These are phyloP conservation scores for Creontiades dilutus DNA, from an alignment of 2,888 invertebrate genomes.

Conservation along the genomic window DNA sequence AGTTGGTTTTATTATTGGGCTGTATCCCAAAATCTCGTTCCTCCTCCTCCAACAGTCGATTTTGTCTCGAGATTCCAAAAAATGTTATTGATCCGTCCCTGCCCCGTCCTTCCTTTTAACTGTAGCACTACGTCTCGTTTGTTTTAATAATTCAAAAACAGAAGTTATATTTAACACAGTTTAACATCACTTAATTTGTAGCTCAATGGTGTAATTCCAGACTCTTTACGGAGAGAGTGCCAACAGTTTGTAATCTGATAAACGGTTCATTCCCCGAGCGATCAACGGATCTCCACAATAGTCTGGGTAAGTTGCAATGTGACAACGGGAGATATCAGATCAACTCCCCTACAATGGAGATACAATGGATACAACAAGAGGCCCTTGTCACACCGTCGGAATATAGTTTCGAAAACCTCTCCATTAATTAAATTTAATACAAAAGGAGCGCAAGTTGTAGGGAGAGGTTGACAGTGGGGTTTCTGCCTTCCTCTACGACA, in stretches of 20 bases:
- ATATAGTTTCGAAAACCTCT: conserved; percentile 13
- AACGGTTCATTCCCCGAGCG: neutral
- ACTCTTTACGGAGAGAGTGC: neutral
- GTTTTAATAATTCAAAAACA: too few relatives aligned
- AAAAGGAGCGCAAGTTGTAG: conserved; percentile 4
- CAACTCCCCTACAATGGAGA: neutral
- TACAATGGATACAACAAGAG: neutral
- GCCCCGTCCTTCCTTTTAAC: too few relatives aligned
- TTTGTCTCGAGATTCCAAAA: too few relatives aligned
- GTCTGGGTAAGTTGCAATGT: neutral
- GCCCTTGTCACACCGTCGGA: conserved; percentile 7
- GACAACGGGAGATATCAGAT: conserved; percentile 24
- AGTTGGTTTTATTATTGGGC: too few relatives aligned
- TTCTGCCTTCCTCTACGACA: conserved; percentile 8
- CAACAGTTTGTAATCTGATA: conserved; percentile 4
- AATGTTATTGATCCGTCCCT: too few relatives aligned
- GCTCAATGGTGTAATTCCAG: neutral
- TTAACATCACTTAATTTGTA: neutral
- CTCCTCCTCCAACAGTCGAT: too few relatives aligned
- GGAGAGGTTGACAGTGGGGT: conserved; percentile 47
- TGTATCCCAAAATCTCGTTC: too few relatives aligned
- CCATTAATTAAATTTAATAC: conserved; percentile 59
- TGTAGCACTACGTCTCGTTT: too few relatives aligned
- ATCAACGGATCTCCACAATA: neutral
- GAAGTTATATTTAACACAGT: too few relatives aligned